Percentiles rank a stretch among this genome's conserved stretches.
Evolutionary conservation across 92 coral and sea anemone species (phyloP).

Genomic region (Paragorgia papillata): DNA sequence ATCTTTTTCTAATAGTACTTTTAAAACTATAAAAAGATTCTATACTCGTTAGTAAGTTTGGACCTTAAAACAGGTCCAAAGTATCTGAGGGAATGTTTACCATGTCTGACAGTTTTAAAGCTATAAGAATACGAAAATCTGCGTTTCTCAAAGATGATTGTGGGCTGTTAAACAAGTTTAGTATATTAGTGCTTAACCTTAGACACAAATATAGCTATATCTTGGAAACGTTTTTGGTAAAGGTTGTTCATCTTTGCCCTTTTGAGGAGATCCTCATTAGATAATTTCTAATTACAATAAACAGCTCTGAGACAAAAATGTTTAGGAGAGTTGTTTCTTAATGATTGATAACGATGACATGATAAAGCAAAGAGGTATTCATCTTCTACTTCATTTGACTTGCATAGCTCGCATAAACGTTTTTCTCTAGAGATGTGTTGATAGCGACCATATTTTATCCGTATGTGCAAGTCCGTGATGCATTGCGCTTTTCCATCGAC

Average conservation of each 20-base stretch:
- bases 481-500: too few species aligned
- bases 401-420: too few species aligned
- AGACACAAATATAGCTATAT: conserved; percentile 11
- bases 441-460: too few species aligned
- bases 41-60: not conserved
- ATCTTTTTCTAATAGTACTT: not conserved
- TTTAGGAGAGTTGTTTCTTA: too few species aligned
- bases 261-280: not conserved
- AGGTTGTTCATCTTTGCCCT: conserved; percentile 9
- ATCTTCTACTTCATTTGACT: too few species aligned
- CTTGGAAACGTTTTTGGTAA: not conserved
- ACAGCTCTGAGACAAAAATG: too few species aligned
- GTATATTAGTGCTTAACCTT: conserved; percentile 15
- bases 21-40: too few species aligned
- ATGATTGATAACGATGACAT: too few species aligned
- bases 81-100: conserved; percentile 15
- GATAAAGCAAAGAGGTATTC: too few species aligned
- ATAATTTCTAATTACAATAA: too few species aligned
- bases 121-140: conserved; percentile 19
- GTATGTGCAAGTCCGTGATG: too few species aligned
- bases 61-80: conserved; percentile 17
- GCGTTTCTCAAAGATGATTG: conserved; percentile 16
- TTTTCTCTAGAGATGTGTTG: too few species aligned
- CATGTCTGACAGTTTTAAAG: not conserved
- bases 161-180: not conserved